Evolutionary conservation across 2,113 vertebrate genomes (phyloP).

Genomic region (Pachypanchax playfairii): DNA sequence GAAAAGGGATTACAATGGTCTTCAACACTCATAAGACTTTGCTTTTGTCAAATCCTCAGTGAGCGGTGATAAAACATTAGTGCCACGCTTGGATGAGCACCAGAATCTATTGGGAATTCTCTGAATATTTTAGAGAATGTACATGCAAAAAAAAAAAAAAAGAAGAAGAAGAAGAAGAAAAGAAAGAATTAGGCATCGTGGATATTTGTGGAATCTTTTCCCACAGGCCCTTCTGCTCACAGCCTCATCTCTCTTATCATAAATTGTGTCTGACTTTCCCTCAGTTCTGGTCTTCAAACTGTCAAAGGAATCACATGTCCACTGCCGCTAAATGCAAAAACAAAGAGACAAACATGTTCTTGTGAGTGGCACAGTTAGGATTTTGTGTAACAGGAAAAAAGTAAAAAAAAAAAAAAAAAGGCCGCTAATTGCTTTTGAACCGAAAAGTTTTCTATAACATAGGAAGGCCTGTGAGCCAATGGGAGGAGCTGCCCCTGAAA

Average conservation of each 20-base stretch:
- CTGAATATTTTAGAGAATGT: constrained; percentile 62
- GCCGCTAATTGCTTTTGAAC: constrained; percentile 31
- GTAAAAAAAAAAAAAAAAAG: not conserved
- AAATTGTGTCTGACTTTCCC: constrained; percentile 68
- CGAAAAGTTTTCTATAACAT: constrained; percentile 20
- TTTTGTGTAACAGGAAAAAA: constrained; percentile 19
- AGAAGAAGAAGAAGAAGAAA: not conserved
- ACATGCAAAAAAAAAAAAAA: constrained; percentile 34
- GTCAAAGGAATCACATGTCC: constrained; percentile 63
- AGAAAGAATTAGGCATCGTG: constrained; percentile 51
- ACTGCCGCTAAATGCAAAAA: constrained; percentile 40
- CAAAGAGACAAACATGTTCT: constrained; percentile 41
- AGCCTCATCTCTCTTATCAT: constrained; percentile 68
- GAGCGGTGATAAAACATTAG: constrained; percentile 68
- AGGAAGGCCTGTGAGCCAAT: constrained; percentile 16
- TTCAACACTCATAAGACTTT: constrained; percentile 69
- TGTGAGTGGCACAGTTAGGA: constrained; percentile 9
- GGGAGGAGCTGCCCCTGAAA: constrained; percentile 36
- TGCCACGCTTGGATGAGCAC: constrained; percentile 59
- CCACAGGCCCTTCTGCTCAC: constrained; percentile 59
- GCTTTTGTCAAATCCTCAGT: constrained; percentile 71
- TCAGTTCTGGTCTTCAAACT: constrained; percentile 63
- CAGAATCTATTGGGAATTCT: constrained; percentile 64
- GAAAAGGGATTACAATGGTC: constrained; percentile 67
- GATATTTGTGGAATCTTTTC: constrained; percentile 72